phyloP scores from a whole-genome alignment of 2,797 vertebrate genomes.

The Acridotheres tristis region DNA sequence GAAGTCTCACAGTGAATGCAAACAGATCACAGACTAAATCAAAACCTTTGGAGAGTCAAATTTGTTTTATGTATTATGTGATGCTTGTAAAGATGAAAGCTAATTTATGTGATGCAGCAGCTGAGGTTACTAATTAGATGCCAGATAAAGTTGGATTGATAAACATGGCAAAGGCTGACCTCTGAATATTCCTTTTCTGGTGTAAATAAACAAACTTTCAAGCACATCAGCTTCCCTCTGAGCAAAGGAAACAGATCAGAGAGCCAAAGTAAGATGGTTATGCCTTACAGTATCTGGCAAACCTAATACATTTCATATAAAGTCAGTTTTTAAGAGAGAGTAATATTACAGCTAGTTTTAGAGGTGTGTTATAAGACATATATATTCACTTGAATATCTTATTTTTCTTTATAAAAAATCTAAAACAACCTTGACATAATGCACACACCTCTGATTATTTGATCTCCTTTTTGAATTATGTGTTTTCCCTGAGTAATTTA shows the following conservation, averaged over 20 bases:
- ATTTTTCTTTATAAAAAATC: not conserved
- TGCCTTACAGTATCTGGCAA: not conserved
- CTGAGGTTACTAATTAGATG: not conserved
- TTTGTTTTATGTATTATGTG: not conserved
- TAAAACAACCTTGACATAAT: not conserved
- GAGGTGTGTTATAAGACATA: not conserved
- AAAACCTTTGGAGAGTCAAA: not conserved
- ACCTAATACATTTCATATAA: not conserved
- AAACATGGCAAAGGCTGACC: not conserved
- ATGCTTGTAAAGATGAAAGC: not conserved
- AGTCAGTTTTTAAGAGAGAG: not conserved
- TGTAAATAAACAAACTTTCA: not conserved
- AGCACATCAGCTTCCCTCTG: not conserved
- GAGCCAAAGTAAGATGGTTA: not conserved
- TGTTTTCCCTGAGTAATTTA: not conserved
- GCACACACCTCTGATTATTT: not conserved
- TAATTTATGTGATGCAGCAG: not conserved
- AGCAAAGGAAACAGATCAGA: not conserved
- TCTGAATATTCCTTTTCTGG: not conserved
- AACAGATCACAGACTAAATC: not conserved
- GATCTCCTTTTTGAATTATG: not conserved
- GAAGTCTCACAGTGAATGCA: not conserved
- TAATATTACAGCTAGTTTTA: not conserved
- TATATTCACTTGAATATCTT: not conserved
- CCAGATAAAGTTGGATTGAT: not conserved